These are phyloP conservation scores for Parauchenoglanis punctatus DNA, from an alignment of 2,797 vertebrate species.

Conservation along the genomic window DNA sequence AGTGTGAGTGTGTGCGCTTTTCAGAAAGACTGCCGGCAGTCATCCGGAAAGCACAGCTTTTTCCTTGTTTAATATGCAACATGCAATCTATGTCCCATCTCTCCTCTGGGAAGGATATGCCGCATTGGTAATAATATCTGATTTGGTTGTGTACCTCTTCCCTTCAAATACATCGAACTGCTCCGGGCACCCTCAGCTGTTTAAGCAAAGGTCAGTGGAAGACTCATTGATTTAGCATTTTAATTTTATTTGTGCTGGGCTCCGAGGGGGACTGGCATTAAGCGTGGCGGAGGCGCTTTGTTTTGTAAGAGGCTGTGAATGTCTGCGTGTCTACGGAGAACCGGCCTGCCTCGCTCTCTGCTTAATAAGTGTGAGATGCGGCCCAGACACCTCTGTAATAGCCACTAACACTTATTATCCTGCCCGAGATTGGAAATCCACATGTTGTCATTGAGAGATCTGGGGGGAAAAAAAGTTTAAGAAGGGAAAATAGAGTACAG, in stretches of 20 bases:
- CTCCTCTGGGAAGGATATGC: slow-evolving; percentile 56
- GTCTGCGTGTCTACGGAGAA: slow-evolving; percentile 63
- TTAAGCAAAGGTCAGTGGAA: slow-evolving; percentile 68
- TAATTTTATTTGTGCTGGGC: slow-evolving; percentile 67
- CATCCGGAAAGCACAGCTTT: slow-evolving; percentile 40
- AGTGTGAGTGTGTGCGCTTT: slow-evolving; percentile 18
- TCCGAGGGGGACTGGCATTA: slow-evolving; percentile 68
- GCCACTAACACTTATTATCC: slow-evolving; percentile 70
- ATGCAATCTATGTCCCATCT: slow-evolving; percentile 58
- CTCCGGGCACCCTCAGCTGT: slow-evolving; percentile 61
- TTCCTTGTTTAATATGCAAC: slow-evolving; percentile 57
- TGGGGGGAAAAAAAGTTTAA: slow-evolving; percentile 39
- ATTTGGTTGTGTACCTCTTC: slow-evolving; percentile 62
- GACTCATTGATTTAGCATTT: slow-evolving; percentile 70
- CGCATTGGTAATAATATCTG: slow-evolving; percentile 60
- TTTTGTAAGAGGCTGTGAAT: slow-evolving; percentile 66
- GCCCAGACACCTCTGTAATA: slow-evolving; percentile 62
- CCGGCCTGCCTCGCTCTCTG: slow-evolving; percentile 50
- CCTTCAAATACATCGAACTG: slow-evolving; percentile 66
- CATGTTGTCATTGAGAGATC: slow-evolving; percentile 65
- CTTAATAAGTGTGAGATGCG: slow-evolving; percentile 70
- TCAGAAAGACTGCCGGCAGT: slow-evolving; percentile 41
- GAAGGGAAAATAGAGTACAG: slow-evolving; percentile 41
- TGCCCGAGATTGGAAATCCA: slow-evolving; percentile 63
- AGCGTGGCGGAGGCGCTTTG: slow-evolving; percentile 58